Conservation (phyloP, 2,797 vertebrate species). For the Pangasius djambal region DNA sequence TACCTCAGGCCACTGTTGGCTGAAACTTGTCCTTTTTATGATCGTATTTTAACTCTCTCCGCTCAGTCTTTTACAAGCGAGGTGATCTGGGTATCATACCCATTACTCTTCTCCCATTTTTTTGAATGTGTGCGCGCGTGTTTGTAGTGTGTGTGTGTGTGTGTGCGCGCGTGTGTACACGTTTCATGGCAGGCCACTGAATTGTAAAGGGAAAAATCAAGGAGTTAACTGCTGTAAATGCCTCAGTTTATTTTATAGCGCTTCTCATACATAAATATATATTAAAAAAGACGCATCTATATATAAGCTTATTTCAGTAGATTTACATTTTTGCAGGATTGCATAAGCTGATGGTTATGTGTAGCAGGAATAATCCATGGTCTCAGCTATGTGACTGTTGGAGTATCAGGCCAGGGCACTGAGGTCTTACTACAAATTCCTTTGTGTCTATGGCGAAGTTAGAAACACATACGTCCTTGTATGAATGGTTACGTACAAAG, state of each 20-base stretch:
- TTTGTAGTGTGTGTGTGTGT: slow-evolving; percentile 57
- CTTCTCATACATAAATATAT: slow-evolving; percentile 73
- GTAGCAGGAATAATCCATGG: slow-evolving; percentile 65
- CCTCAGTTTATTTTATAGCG: slow-evolving; percentile 82
- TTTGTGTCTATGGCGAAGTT: slow-evolving; percentile 31
- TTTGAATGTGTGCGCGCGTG: slow-evolving; percentile 72
- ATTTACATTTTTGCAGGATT: slow-evolving; percentile 67
- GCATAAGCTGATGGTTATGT: slow-evolving; percentile 68
- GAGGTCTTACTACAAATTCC: slow-evolving; percentile 4
- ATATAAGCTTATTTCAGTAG: slow-evolving; percentile 73
- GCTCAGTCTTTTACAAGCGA: slow-evolving; percentile 84
- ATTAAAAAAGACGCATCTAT: slow-evolving; percentile 76
- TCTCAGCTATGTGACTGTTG: slow-evolving; percentile 33
- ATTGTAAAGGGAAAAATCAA: slow-evolving; percentile 88
- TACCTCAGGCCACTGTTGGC: slow-evolving; percentile 93
- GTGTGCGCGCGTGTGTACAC: slow-evolving; percentile 48
- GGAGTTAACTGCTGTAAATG: slow-evolving; percentile 95
- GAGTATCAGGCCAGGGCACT: slow-evolving; percentile 29
- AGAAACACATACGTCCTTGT: slow-evolving; percentile 21
- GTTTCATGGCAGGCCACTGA: slow-evolving; percentile 82
- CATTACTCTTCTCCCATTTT: slow-evolving; percentile 76
- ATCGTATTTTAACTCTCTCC: slow-evolving; percentile 86
- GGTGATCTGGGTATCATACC: slow-evolving; percentile 83
- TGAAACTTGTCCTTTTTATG: slow-evolving; percentile 79
- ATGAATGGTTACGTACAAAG: slow-evolving; percentile 34